Conservation (phyloP, 2,113 vertebrate species). For the Lynx canadensis region DNA sequence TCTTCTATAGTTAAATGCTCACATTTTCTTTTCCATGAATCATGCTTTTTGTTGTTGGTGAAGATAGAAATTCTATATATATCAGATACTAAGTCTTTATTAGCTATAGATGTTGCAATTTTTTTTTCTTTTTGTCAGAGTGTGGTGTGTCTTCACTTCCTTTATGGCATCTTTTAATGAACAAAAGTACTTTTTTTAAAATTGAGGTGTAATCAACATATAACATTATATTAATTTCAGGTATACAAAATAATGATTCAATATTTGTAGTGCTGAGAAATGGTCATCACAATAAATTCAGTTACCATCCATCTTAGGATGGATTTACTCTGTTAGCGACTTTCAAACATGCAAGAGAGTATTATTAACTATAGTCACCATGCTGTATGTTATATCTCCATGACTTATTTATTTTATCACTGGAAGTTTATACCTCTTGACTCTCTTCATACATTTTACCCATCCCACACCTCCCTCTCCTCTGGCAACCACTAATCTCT, state of each 20-base stretch:
- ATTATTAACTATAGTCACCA: not conserved
- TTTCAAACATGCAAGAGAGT: not conserved
- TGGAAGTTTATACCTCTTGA: not conserved
- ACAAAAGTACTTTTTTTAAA: not conserved
- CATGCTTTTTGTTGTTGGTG: not conserved
- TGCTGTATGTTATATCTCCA: not conserved
- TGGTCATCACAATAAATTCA: not conserved
- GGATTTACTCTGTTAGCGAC: not conserved
- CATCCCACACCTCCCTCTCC: not conserved
- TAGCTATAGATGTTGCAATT: not conserved
- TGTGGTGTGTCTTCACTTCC: not conserved
- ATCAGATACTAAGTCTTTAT: not conserved
- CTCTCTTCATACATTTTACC: not conserved
- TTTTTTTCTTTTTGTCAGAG: not conserved
- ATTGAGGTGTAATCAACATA: not conserved
- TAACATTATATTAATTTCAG: not conserved
- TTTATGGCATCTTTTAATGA: not conserved
- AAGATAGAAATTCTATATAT: not conserved
- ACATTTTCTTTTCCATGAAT: not conserved
- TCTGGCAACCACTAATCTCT: not conserved
- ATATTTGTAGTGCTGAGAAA: not conserved
- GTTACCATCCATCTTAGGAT: not conserved
- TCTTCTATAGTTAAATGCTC: not conserved
- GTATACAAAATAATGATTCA: not conserved
- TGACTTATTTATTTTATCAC: not conserved